These are phyloP conservation scores for Gadopsis marmoratus DNA, from an alignment of 2,797 vertebrate species.

Conservation along the genomic window DNA sequence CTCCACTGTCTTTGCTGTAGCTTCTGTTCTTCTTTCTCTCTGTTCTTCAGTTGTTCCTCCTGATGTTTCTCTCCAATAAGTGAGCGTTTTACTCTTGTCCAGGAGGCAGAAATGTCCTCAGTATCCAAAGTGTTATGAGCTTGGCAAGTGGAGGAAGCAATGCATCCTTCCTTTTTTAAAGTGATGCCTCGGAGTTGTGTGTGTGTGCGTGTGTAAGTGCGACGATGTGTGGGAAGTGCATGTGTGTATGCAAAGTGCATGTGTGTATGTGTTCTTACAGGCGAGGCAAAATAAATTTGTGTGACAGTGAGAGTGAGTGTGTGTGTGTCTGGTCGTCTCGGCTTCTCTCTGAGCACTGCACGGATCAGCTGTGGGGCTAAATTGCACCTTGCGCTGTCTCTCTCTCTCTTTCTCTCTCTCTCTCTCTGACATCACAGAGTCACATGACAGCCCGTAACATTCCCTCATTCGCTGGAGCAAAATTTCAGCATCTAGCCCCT, in stretches of 20 bases:
- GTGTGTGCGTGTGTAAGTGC: slow-evolving; percentile 24
- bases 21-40: slow-evolving; percentile 16
- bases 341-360: slow-evolving; percentile 78
- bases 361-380: slow-evolving; percentile 82
- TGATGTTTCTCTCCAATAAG: slow-evolving; percentile 38
- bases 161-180: slow-evolving; percentile 50
- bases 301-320: slow-evolving; percentile 45
- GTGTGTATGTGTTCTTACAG: slow-evolving; percentile 54
- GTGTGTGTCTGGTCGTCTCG: slow-evolving; percentile 73
- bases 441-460: slow-evolving; percentile 78
- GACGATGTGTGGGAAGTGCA: slow-evolving; percentile 37
- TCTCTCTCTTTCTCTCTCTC: slow-evolving; percentile 58
- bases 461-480: slow-evolving; percentile 79
- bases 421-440: slow-evolving; percentile 82
- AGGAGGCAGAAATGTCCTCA: slow-evolving; percentile 56
- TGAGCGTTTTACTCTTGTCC: slow-evolving; percentile 54
- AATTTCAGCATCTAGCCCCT: slow-evolving; percentile 70
- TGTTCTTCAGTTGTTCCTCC: slow-evolving; percentile 29
- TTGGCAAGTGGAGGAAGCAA: slow-evolving; percentile 50
- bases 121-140: slow-evolving; percentile 64
- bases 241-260: slow-evolving; percentile 42
- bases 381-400: slow-evolving; percentile 78
- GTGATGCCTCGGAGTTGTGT: slow-evolving; percentile 45
- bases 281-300: slow-evolving; percentile 38
- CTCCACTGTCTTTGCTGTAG: slow-evolving; percentile 21